Evolutionary conservation across 1,140 invertebrate species (phyloP), one percentile per base, ranked within the genome.

Genomic region (Watersipora subatra): DNA sequence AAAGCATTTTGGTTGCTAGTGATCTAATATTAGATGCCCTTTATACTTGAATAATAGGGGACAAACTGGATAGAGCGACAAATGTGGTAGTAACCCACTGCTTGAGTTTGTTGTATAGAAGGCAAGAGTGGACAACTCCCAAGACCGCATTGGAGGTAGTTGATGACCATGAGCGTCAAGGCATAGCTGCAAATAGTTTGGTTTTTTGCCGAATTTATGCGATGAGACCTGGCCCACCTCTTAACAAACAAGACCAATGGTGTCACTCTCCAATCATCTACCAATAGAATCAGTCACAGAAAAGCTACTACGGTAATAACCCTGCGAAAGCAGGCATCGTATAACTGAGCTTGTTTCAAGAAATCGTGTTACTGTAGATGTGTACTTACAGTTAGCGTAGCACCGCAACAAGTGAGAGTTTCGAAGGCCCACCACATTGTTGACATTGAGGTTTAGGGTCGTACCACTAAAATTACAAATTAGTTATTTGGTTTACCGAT

Each of bases 181-280:
- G 93, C 94, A 78, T 98, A 98, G 74, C 92, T 96, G 0, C 93
- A 97, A 59, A 98, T 88, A 59, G 93, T 97, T 83, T 89, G 91
- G 61, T 89, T 87, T 72, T 92, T 92, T 2, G 95, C 93, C 83
- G 97, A 90, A 76, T 98, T 98, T 69, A 99, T 97, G 71, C 90
- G 83, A 76, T 96, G 91, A 73, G 84, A 85, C 73, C 91, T 89
- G n/a, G 95, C 94, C 95, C 95, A 99, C 62, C 91, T 82, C 83
- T 99, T 99, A 1, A 93, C 86, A 65, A 92, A 85, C 28, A 95
- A 79, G 59, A 94, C 92, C 67, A 98, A 78, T 17, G 93, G 93
- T 29, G 89, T 85, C 20, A 97, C 89, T 71, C 95, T 85, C 89
- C 91, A 94, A 82, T 99, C 95, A 80, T 92, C 89, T 93, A 75